Conservation (phyloP, 2,797 vertebrate species). For the Smutsia gigantea region DNA sequence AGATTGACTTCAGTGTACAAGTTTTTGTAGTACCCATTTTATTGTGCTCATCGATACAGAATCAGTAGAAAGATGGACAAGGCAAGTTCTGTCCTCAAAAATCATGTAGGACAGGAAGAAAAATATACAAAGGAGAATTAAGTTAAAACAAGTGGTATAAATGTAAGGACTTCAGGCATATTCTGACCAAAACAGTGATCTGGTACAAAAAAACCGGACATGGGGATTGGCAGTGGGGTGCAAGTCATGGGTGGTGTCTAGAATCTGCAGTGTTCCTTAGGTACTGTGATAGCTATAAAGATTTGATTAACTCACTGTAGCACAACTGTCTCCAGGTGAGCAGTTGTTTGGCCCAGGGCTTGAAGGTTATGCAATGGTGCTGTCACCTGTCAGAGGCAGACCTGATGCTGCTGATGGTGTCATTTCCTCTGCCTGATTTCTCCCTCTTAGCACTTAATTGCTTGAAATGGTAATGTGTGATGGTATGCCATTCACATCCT, state of each 20-base stretch:
- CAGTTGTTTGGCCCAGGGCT: not conserved
- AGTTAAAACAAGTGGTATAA: not conserved
- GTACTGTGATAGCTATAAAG: not conserved
- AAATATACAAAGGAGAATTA: not conserved
- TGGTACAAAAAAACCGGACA: not conserved
- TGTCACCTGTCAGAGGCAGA: slow-evolving; percentile 33
- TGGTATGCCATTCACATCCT: not conserved
- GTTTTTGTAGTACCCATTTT: not conserved
- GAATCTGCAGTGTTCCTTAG: not conserved
- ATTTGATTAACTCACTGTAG: not conserved
- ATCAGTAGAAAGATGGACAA: not conserved
- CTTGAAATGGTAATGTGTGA: slow-evolving; percentile 61
- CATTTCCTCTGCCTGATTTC: slow-evolving; percentile 21
- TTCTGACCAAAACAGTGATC: not conserved
- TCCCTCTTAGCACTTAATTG: slow-evolving; percentile 52
- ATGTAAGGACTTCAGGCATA: not conserved
- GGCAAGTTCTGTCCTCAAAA: not conserved
- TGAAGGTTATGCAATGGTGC: not conserved
- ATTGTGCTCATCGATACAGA: not conserved
- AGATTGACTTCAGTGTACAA: not conserved
- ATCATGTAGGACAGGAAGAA: not conserved
- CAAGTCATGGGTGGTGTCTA: rapidly evolving
- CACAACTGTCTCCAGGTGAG: not conserved
- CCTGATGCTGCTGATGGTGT: slow-evolving; percentile 46
- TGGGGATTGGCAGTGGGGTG: not conserved